A percentile compares a stretch with the other conserved stretches of the same genome.
Evolutionary conservation across 2,888 invertebrate species (phyloP).

Genomic region (Seira sanloemensis): DNA sequence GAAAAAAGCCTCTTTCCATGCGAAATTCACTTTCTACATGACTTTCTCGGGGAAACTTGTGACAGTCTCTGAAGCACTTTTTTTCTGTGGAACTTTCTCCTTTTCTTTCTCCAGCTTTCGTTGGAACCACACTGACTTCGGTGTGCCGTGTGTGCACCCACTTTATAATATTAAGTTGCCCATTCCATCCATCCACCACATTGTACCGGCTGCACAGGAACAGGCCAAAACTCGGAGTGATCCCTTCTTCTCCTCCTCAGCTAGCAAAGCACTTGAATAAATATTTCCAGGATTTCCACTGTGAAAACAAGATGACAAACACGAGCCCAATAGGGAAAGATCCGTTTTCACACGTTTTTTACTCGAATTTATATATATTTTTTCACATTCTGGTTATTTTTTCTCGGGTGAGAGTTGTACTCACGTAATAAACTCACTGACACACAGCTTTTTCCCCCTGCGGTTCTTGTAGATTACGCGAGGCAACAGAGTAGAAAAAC

Average conservation of each 20-base stretch:
- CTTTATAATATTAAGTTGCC: background rate
- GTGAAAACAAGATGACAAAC: constrained; percentile 33
- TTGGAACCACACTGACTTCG: constrained; percentile 34
- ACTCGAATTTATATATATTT: background rate
- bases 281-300: background rate
- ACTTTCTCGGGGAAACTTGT: constrained; percentile 45
- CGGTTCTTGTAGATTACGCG: background rate
- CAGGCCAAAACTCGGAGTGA: constrained; percentile 8
- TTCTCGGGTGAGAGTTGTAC: background rate
- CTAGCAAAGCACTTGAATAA: background rate
- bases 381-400: background rate
- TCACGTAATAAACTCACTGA: constrained; percentile 13
- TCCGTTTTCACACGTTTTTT: constrained; percentile 33
- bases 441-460: constrained; percentile 5
- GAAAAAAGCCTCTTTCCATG: too few species aligned
- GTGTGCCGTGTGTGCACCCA: constrained; percentile 25
- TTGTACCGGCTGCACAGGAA: constrained; percentile 34
- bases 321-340: constrained; percentile 11
- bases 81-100: constrained; percentile 13
- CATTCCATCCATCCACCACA: constrained; percentile 18
- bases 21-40: constrained; percentile 2
- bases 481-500: constrained; percentile 4
- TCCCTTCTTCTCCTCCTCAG: background rate
- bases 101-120: constrained; percentile 11
- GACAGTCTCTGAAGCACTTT: constrained; percentile 19